Base-by-base conservation (phyloP, 1,140 invertebrate species). In the Papilio polytes region DNA sequence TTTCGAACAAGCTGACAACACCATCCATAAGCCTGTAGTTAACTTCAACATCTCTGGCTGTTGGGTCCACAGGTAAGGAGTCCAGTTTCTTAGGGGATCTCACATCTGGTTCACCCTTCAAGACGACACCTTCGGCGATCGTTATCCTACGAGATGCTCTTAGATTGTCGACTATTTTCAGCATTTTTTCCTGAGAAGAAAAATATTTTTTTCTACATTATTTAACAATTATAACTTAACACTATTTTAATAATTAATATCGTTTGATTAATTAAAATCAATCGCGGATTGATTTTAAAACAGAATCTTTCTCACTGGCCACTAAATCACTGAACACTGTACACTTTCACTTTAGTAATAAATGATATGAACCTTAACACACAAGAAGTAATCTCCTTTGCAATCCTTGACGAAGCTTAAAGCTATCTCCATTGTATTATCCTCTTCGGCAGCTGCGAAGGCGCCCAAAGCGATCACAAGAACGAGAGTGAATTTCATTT, bases 301-400 rank as follows among this genome's bases (percentile, higher is more conserved):
- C 9, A 26, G 78, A 82, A 84, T 81, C 80, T 3, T 72, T 73
- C 72, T 51, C 80, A 84, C 81, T 81, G 80, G 74, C 74, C 83
- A 90, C 85, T 85, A 77, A 74, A 85, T 78, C 86, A 87, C 85
- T 85, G 82, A 85, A 80, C 90, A 91, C 88, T 86, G 53, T 82
- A 74, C 91, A 94, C 92, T 93, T 92, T 94, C 92, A 92, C 92
- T 92, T 84, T 83, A 89, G 84, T 87, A 89, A 63, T 41, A 89
- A 86, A 88, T 88, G 87, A 83, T 92, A 93, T 88, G 82, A 83
- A 95, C 94, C 94, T 95, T 95, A 83, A 94, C 93, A 94, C 94
- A 95, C 70, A 90, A 72, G 41, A 90, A 82, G 85, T 93, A 92
- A 81, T 94, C 91, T 77, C 89, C 91, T 81, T 88, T 85, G 88